Evolutionary conservation across 2,888 invertebrate genomes (phyloP).

Genomic region (Pammene aurita): DNA sequence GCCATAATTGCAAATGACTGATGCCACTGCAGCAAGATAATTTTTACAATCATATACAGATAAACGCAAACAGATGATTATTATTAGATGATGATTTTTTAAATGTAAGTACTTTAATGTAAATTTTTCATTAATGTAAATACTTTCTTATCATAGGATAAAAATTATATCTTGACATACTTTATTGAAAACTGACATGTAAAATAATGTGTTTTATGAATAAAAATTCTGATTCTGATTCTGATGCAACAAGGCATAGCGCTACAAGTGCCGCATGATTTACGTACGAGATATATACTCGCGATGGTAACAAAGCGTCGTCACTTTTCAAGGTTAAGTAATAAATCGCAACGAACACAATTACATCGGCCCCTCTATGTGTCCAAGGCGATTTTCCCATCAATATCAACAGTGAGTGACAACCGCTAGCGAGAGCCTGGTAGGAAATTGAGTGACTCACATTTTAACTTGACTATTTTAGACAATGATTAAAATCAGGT

Average conservation of each 20-base stretch:
- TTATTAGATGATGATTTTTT: no score
- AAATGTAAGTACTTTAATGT: no score
- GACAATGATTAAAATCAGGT: neutral
- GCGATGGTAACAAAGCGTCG: slow-evolving; percentile 14
- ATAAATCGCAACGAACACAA: slow-evolving; percentile 33
- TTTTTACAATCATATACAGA: no score
- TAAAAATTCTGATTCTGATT: no score
- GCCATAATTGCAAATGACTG: no score
- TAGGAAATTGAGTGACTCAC: neutral
- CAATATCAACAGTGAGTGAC: slow-evolving; percentile 17
- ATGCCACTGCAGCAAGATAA: no score
- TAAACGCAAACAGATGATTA: no score
- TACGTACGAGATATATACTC: slow-evolving; percentile 13
- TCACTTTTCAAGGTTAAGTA: slow-evolving; percentile 29
- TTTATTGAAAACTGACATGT: no score
- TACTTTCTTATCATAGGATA: no score
- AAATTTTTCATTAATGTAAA: no score
- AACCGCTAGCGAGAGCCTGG: neutral
- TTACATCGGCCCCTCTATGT: slow-evolving; percentile 24
- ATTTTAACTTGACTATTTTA: neutral
- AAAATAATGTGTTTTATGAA: no score
- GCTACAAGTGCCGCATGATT: neutral
- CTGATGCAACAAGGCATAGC: neutral
- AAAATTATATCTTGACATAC: no score
- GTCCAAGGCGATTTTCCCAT: slow-evolving; percentile 24